Evolutionary conservation across 2,113 vertebrate species (phyloP).

Genomic region (Brachypodius melanocephalos): DNA sequence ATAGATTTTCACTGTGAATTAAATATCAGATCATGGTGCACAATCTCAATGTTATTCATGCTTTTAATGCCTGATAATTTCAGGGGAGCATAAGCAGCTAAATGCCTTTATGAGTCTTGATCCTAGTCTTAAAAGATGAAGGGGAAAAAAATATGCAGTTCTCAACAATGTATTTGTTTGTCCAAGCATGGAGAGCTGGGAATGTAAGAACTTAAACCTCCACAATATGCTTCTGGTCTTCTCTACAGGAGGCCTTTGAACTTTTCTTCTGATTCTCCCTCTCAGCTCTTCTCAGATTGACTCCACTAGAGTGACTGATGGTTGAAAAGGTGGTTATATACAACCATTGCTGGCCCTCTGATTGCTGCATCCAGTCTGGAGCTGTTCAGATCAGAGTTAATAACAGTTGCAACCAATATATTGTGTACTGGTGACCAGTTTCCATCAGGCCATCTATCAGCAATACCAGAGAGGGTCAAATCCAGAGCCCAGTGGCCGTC

Average conservation of each 20-base stretch:
- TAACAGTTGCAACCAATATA: background rate
- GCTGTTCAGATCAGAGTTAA: background rate
- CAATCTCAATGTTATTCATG: background rate
- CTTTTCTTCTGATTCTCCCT: background rate
- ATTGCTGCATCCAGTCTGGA: background rate
- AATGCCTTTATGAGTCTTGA: background rate
- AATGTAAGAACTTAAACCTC: background rate
- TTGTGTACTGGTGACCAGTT: background rate
- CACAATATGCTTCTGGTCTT: background rate
- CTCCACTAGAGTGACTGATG: background rate
- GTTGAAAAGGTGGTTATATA: background rate
- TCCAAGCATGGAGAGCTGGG: background rate
- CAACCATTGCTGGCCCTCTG: background rate
- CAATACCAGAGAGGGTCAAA: background rate
- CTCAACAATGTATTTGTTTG: background rate
- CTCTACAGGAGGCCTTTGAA: background rate
- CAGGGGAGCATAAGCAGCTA: background rate
- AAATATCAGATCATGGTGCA: background rate
- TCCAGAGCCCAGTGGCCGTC: background rate
- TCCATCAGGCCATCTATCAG: background rate
- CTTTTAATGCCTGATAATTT: background rate
- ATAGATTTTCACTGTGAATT: background rate
- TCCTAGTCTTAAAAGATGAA: background rate
- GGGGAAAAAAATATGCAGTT: background rate
- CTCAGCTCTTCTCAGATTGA: background rate